These are phyloP conservation scores for Acrocephalus arundinaceus DNA, from an alignment of 2,113 vertebrate genomes.

Conservation along the genomic window DNA sequence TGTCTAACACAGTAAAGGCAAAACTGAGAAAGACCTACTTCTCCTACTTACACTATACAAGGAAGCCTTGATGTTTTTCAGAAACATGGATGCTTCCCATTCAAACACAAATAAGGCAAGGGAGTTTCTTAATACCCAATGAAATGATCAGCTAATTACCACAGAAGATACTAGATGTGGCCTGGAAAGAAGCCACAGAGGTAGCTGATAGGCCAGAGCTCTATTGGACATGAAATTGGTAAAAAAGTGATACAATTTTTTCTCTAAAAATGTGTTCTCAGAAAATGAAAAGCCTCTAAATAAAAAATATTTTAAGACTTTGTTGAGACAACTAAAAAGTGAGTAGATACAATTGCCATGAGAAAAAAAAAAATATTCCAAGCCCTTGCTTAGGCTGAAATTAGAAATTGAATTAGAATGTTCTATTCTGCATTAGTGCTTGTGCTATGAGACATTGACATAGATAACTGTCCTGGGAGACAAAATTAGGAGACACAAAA, in stretches of 20 bases:
- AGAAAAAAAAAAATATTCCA: neutral
- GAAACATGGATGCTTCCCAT: neutral
- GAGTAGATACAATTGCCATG: rapidly evolving
- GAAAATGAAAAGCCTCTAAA: neutral
- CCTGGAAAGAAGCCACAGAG: neutral
- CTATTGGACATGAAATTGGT: neutral
- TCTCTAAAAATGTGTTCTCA: neutral
- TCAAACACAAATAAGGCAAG: neutral
- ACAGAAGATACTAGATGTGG: rapidly evolving
- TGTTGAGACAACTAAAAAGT: rapidly evolving
- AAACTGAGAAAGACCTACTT: neutral
- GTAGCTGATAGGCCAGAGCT: neutral
- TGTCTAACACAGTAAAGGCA: neutral
- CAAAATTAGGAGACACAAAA: neutral
- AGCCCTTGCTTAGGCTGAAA: neutral
- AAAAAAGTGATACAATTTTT: neutral
- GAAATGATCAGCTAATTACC: neutral
- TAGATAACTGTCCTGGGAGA: neutral
- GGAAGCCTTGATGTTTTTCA: neutral
- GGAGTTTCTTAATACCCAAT: neutral
- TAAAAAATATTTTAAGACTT: neutral
- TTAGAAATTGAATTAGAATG: neutral
- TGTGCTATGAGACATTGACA: neutral
- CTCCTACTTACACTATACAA: neutral
- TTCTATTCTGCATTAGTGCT: neutral